These are phyloP conservation scores for Andrena camellia DNA, from an alignment of 2,888 invertebrate species.

Conservation along the genomic window DNA sequence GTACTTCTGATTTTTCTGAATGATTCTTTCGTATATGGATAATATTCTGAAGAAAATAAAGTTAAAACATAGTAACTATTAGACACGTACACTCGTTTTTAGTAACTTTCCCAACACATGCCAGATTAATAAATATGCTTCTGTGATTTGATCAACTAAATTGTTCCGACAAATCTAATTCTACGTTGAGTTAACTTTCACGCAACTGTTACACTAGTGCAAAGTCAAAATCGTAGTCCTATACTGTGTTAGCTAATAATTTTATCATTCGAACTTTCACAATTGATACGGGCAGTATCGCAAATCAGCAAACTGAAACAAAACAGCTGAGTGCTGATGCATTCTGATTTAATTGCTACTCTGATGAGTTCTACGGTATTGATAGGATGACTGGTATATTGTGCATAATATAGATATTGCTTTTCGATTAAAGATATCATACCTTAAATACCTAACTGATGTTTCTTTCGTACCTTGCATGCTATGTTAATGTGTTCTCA, in stretches of 20 bases:
- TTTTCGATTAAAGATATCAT: slow-evolving; percentile 13
- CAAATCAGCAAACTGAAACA: slow-evolving; percentile 19
- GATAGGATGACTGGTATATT: slow-evolving; percentile 37
- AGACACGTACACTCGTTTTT: too few species aligned
- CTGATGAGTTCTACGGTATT: slow-evolving; percentile 31
- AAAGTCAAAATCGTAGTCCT: neutral
- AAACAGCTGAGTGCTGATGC: slow-evolving; percentile 26
- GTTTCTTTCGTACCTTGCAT: slow-evolving; percentile 9
- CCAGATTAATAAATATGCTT: too few species aligned
- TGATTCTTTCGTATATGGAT: too few species aligned
- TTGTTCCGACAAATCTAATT: too few species aligned
- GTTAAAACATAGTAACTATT: too few species aligned
- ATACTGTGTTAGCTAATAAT: neutral
- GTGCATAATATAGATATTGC: slow-evolving; percentile 38
- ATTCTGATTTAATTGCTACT: slow-evolving; percentile 40
- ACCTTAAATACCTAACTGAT: slow-evolving; percentile 3
- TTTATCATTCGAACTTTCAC: slow-evolving; percentile 15
- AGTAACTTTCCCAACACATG: too few species aligned
- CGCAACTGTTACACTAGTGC: too few species aligned
- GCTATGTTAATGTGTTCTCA: slow-evolving; percentile 11
- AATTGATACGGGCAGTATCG: slow-evolving; percentile 45
- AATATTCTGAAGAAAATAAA: too few species aligned
- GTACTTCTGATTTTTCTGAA: too few species aligned
- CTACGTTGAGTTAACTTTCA: neutral
- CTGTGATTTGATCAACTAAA: too few species aligned